phyloP scores from a whole-genome alignment of 2,888 invertebrate genomes.

The Apodemia zela region DNA sequence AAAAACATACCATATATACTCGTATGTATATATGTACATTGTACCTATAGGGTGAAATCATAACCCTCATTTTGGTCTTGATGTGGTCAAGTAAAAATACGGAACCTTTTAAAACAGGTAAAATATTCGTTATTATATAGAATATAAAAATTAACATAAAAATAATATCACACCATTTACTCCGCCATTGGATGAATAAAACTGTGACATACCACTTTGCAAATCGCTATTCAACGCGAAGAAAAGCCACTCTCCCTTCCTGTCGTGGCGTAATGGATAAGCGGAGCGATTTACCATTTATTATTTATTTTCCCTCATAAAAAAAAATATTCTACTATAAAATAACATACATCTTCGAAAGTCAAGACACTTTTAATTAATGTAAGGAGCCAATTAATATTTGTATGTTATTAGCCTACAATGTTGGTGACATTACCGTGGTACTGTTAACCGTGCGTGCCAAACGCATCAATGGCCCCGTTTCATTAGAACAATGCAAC shows the following conservation, averaged over 20 bases:
- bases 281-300: slow-evolving; percentile 19
- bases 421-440: slow-evolving; percentile 47
- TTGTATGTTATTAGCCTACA: slow-evolving; percentile 42
- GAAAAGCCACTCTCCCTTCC: slow-evolving; percentile 33
- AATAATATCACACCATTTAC: slow-evolving; percentile 22
- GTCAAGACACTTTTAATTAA: neutral
- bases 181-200: slow-evolving; percentile 22
- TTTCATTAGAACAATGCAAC: slow-evolving; percentile 52
- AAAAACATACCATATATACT: too few species aligned
- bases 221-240: slow-evolving; percentile 34
- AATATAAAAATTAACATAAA: slow-evolving; percentile 16
- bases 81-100: neutral
- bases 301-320: too few species aligned
- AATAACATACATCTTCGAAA: too few species aligned
- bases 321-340: too few species aligned
- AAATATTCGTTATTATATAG: slow-evolving; percentile 17
- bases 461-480: slow-evolving; percentile 48
- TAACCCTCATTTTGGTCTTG: neutral
- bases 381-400: slow-evolving; percentile 28
- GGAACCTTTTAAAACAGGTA: slow-evolving; percentile 2
- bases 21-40: too few species aligned
- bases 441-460: slow-evolving; percentile 59
- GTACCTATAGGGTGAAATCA: neutral
- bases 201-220: slow-evolving; percentile 34
- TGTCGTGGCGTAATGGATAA: slow-evolving; percentile 18